Percentiles rank a stretch among this genome's conserved stretches.
Conservation (phyloP, 2,888 invertebrate species). For the Lagria hirta region DNA sequence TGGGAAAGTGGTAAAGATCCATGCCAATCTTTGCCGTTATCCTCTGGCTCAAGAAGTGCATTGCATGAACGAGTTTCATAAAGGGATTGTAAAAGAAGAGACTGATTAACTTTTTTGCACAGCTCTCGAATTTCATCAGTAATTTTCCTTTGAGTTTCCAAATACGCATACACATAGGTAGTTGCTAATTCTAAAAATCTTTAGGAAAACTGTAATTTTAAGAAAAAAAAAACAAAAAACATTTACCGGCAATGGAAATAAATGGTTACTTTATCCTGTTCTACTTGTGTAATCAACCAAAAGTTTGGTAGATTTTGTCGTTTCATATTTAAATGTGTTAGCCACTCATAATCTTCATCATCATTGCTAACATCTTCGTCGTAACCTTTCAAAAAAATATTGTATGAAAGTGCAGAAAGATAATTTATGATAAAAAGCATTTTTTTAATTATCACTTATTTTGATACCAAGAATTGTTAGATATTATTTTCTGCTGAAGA, state of each 20-base stretch:
- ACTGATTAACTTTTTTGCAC: slow-evolving; percentile 69
- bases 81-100: slow-evolving; percentile 67
- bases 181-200: slow-evolving; percentile 60
- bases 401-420: slow-evolving; percentile 1
- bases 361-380: slow-evolving; percentile 66
- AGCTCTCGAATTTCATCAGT: slow-evolving; percentile 60
- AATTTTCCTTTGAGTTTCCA: slow-evolving; percentile 57
- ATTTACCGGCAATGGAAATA: slow-evolving; percentile 68
- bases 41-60: slow-evolving; percentile 66
- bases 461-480: no score
- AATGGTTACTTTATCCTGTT: slow-evolving; percentile 60
- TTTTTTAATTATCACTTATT: no score
- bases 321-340: slow-evolving; percentile 57
- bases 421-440: no score
- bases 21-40: slow-evolving; percentile 44
- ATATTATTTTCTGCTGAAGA: no score
- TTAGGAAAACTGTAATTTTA: slow-evolving; percentile 19
- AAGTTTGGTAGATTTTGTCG: slow-evolving; percentile 65
- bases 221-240: no score
- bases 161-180: slow-evolving; percentile 57
- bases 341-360: slow-evolving; percentile 62
- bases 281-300: slow-evolving; percentile 68
- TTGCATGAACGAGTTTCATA: slow-evolving; percentile 68
- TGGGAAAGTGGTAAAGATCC: slow-evolving; percentile 41
- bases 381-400: slow-evolving; percentile 52